These are phyloP conservation scores for Poeciliopsis retropinna DNA, from an alignment of 2,113 vertebrate genomes.

Conservation along the genomic window DNA sequence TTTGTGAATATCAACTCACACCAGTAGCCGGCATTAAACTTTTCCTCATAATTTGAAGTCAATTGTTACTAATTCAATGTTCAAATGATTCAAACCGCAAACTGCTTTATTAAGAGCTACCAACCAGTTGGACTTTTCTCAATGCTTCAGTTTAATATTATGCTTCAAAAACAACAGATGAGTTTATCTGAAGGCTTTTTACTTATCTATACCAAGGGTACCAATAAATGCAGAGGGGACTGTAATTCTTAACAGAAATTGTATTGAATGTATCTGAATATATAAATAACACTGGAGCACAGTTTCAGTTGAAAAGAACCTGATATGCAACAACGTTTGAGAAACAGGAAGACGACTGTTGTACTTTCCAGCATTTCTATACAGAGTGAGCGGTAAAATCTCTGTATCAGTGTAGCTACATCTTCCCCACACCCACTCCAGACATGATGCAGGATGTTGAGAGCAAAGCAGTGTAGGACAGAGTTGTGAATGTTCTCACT, in stretches of 20 bases:
- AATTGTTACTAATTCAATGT: too few species aligned
- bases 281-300: background rate
- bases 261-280: background rate
- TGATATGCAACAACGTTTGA: background rate
- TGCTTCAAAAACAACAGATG: background rate
- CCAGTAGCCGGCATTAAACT: too few species aligned
- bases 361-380: constrained; percentile 3
- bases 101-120: too few species aligned
- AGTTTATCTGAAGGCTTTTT: too few species aligned
- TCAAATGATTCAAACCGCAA: too few species aligned
- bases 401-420: constrained; percentile 27
- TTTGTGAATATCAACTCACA: background rate
- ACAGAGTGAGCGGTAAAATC: constrained; percentile 23
- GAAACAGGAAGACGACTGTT: constrained; percentile 4
- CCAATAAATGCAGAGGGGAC: background rate
- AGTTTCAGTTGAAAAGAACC: background rate
- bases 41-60: too few species aligned
- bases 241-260: background rate
- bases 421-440: constrained; percentile 40
- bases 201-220: background rate
- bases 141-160: background rate
- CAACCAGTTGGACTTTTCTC: background rate
- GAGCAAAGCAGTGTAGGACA: constrained; percentile 52
- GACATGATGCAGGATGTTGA: constrained; percentile 33
- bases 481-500: constrained; percentile 72